These are phyloP conservation scores for Enteromius unitaeniatus DNA, from an alignment of 2,797 vertebrate species.

Conservation along the genomic window DNA sequence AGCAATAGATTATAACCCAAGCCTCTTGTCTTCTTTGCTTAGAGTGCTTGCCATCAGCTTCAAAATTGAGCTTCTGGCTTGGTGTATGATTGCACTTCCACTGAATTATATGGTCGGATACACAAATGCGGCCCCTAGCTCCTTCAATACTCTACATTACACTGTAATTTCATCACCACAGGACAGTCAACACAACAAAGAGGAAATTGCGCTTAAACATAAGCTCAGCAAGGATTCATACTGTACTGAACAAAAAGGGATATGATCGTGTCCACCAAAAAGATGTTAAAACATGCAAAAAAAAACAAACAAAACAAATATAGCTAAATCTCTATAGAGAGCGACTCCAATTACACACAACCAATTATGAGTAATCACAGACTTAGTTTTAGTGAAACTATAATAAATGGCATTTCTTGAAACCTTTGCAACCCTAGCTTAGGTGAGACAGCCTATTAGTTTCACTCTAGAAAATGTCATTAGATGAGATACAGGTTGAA, in stretches of 20 bases:
- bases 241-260: neutral
- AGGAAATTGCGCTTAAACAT: neutral
- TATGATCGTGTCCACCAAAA: neutral
- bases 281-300: neutral
- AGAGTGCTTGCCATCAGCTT: neutral
- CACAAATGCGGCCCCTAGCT: neutral
- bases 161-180: neutral
- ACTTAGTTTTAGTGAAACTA: neutral
- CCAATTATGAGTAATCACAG: neutral
- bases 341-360: neutral
- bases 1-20: neutral
- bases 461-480: neutral
- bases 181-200: neutral
- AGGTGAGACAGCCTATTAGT: neutral
- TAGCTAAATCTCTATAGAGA: no score
- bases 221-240: neutral
- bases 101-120: conserved; percentile 19
- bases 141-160: neutral
- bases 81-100: neutral
- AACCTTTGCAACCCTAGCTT: neutral
- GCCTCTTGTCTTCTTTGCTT: neutral
- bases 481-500: neutral
- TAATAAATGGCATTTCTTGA: neutral
- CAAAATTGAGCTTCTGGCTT: neutral
- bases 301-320: neutral